These are phyloP conservation scores for Akabosia matsudoensis DNA, from an alignment of 1,140 invertebrate genomes.

Conservation along the genomic window DNA sequence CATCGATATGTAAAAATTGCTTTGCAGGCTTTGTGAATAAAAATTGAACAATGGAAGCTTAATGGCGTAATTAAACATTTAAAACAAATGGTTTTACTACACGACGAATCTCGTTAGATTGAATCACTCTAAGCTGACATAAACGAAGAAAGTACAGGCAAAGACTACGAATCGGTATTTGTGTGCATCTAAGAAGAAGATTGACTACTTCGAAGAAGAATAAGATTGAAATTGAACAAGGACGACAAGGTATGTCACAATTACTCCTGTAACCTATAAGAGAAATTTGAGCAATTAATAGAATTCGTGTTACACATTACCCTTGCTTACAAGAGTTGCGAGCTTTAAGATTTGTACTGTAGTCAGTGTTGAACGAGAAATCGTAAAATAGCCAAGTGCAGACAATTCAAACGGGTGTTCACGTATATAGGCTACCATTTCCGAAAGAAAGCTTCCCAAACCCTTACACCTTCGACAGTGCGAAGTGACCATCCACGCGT, in stretches of 20 bases:
- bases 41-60: no score
- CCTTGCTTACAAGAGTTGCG: no score
- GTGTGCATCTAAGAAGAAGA: background rate
- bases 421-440: slow-evolving; percentile 6
- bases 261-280: background rate
- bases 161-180: no score
- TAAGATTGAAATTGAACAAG: slow-evolving; percentile 4
- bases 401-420: slow-evolving; percentile 14
- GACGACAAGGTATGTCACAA: background rate
- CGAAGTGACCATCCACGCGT: background rate
- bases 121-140: no score
- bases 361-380: background rate
- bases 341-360: background rate
- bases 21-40: no score
- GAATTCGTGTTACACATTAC: no score
- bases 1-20: no score
- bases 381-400: slow-evolving; percentile 8
- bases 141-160: no score
- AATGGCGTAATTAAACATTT: no score
- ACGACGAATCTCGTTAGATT: no score
- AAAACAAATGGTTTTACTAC: no score
- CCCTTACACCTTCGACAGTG: background rate
- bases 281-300: background rate
- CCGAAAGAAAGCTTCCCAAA: background rate
- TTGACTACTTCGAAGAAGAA: background rate